Percentiles rank a stretch among this genome's conserved stretches.
Evolutionary conservation across 2,113 vertebrate species (phyloP).

Genomic region (Podarcis cretensis): DNA sequence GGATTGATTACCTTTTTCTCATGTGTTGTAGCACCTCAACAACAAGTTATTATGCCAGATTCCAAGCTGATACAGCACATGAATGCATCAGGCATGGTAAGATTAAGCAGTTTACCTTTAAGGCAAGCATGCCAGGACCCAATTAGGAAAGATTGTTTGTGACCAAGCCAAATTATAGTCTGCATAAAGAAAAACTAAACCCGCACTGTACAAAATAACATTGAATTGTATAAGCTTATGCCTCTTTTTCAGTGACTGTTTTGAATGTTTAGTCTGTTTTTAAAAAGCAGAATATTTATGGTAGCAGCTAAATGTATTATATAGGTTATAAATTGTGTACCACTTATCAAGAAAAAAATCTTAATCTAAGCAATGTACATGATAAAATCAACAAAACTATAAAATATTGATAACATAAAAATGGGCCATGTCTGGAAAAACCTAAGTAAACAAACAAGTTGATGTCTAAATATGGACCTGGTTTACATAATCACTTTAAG

Average conservation of each 20-base stretch:
- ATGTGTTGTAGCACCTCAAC: conserved; percentile 84
- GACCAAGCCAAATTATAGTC: background rate
- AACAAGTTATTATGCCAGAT: conserved; percentile 96
- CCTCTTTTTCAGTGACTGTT: background rate
- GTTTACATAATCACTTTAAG: too few species aligned
- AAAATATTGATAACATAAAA: too few species aligned
- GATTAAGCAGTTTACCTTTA: conserved; percentile 27
- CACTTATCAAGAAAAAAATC: too few species aligned
- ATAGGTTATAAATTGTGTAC: too few species aligned
- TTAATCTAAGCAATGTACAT: too few species aligned
- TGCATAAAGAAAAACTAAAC: background rate
- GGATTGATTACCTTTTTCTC: background rate
- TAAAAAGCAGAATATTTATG: background rate
- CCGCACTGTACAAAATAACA: background rate
- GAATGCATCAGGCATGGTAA: conserved; percentile 94
- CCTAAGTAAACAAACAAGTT: too few species aligned
- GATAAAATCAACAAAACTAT: too few species aligned
- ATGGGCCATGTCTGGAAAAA: too few species aligned
- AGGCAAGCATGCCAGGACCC: background rate
- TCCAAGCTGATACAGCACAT: conserved; percentile 94
- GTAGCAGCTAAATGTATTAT: too few species aligned
- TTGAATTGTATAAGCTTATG: background rate
- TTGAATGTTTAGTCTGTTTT: background rate
- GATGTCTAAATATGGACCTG: too few species aligned
- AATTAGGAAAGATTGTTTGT: background rate